Evolutionary conservation across 2,888 invertebrate genomes (phyloP).

Genomic region (Cheilosia vernalis): DNA sequence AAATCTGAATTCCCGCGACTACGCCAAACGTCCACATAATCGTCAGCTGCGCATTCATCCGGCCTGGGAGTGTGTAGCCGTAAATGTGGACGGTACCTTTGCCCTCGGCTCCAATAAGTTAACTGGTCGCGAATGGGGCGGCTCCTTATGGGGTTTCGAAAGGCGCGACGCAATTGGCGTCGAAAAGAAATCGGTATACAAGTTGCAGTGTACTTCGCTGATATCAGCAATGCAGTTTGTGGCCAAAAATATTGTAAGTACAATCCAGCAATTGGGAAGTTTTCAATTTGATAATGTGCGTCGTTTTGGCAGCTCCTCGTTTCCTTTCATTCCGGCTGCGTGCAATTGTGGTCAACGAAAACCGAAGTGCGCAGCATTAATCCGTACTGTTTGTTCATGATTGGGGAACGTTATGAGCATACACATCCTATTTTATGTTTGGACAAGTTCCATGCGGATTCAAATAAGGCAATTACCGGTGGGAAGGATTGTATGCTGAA

Average conservation of each 20-base stretch:
- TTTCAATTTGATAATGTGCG: not conserved
- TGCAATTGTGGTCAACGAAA: conserved; percentile 82
- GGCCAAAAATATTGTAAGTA: conserved; percentile 79
- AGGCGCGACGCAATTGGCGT: conserved; percentile 74
- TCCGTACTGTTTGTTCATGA: conserved; percentile 80
- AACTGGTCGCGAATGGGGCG: conserved; percentile 80
- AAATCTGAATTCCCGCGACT: conserved; percentile 82
- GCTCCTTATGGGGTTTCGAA: conserved; percentile 80
- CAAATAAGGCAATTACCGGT: conserved; percentile 79
- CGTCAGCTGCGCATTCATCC: conserved; percentile 79
- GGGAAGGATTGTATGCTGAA: conserved; percentile 80
- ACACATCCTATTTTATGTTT: conserved; percentile 80
- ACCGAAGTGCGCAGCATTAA: conserved; percentile 78
- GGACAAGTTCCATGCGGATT: conserved; percentile 77
- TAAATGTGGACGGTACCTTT: conserved; percentile 77
- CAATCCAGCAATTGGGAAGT: not conserved
- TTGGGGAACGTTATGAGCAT: conserved; percentile 80
- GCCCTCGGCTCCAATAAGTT: conserved; percentile 80
- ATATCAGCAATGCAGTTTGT: conserved; percentile 80
- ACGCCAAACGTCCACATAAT: conserved; percentile 80
- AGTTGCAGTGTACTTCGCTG: conserved; percentile 78
- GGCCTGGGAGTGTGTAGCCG: conserved; percentile 80
- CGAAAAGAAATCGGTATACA: conserved; percentile 78
- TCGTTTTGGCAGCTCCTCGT: conserved; percentile 77
- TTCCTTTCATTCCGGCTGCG: conserved; percentile 78